Conservation (phyloP, 1,140 invertebrate genomes). For the Cydia pomonella region DNA sequence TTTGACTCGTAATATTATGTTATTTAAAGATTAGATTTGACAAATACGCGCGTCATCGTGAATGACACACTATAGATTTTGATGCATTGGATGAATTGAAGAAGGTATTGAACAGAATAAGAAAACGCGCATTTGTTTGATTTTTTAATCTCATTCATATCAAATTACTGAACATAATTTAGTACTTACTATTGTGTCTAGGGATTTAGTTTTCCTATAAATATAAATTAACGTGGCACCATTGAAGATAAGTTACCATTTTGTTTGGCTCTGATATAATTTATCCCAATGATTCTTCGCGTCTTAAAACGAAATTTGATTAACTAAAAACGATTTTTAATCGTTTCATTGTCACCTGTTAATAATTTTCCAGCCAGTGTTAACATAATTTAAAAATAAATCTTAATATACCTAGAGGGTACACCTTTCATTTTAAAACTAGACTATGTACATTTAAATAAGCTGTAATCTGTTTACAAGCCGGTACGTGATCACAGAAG, state of each 20-base stretch:
- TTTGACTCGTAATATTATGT: no score
- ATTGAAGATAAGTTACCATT: constrained; percentile 61
- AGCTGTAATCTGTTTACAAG: constrained; percentile 61
- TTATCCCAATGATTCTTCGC: constrained; percentile 61
- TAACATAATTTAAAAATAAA: constrained; percentile 66
- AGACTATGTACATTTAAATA: constrained; percentile 69
- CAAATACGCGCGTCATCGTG: no score
- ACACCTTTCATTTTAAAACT: constrained; percentile 53
- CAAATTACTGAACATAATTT: constrained; percentile 80
- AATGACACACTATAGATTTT: no score
- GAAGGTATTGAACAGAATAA: constrained; percentile 37
- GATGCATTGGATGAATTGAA: no score
- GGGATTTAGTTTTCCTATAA: constrained; percentile 65
- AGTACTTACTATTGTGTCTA: constrained; percentile 68
- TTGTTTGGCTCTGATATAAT: constrained; percentile 51
- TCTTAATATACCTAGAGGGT: constrained; percentile 56
- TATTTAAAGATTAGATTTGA: no score
- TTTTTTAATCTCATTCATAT: constrained; percentile 78
- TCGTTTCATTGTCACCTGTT: constrained; percentile 57
- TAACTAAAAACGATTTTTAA: constrained; percentile 69
- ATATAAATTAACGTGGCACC: constrained; percentile 73
- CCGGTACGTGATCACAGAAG: constrained; percentile 59
- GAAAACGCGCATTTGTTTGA: constrained; percentile 51
- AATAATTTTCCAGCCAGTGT: constrained; percentile 52
- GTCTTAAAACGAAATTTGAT: constrained; percentile 50